Evolutionary conservation across 2,888 invertebrate species (phyloP).

Genomic region (Nomada ferruginata): DNA sequence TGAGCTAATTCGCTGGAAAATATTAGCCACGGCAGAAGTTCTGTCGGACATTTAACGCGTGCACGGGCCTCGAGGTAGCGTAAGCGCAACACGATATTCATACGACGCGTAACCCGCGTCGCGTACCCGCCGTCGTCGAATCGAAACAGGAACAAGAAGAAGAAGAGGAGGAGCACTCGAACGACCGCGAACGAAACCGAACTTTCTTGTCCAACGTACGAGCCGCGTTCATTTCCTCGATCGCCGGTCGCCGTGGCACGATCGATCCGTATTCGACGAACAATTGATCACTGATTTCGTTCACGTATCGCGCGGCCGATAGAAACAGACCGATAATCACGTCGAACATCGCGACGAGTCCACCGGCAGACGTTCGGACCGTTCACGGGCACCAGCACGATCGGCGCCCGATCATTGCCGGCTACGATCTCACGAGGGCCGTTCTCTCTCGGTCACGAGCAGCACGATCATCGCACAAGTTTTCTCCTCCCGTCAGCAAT

Average conservation of each 20-base stretch:
- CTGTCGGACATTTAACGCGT: slow-evolving; percentile 18
- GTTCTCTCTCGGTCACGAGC: slow-evolving; percentile 69
- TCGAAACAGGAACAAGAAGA: slow-evolving; percentile 17
- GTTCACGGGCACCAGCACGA: slow-evolving; percentile 15
- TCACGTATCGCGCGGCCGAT: slow-evolving; percentile 10
- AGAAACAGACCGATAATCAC: slow-evolving; percentile 3
- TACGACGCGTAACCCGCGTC: slow-evolving; percentile 12
- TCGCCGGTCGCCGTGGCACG: not conserved
- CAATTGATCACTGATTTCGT: slow-evolving; percentile 36
- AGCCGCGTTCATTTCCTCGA: slow-evolving; percentile 14
- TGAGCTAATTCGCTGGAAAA: not conserved
- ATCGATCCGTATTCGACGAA: slow-evolving; percentile 2
- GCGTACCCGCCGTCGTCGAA: slow-evolving; percentile 11
- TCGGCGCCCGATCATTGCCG: slow-evolving; percentile 30
- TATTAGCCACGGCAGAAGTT: not conserved
- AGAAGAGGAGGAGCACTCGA: slow-evolving; percentile 3
- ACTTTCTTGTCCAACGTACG: slow-evolving; percentile 5
- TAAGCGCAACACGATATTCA: slow-evolving; percentile 33
- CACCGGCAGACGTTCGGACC: not conserved
- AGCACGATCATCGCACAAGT: slow-evolving; percentile 63
- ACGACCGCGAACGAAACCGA: slow-evolving; percentile 22
- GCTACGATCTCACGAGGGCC: slow-evolving; percentile 38
- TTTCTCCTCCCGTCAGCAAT: slow-evolving; percentile 53
- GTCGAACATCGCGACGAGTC: not conserved
- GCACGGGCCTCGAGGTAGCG: slow-evolving; percentile 26